These are phyloP conservation scores for Lamproptera curius DNA, from an alignment of 2,888 invertebrate species.

Conservation along the genomic window DNA sequence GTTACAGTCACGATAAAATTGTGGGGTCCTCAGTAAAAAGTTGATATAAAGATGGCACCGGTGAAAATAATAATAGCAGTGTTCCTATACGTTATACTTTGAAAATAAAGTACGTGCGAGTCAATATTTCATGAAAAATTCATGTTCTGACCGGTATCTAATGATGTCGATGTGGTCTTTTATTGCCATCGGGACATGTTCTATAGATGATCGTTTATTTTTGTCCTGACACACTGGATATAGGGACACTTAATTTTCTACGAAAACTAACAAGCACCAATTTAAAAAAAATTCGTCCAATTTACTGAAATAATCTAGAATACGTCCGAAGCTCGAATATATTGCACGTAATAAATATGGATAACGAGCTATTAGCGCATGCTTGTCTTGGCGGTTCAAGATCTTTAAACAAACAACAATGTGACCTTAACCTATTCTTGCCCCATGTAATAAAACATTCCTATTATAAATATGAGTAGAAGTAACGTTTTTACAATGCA, in stretches of 20 bases:
- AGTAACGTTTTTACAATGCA: no score
- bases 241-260: constrained; percentile 34
- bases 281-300: no score
- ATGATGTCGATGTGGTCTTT: constrained; percentile 70
- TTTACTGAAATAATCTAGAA: no score
- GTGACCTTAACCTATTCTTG: no score
- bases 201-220: constrained; percentile 57
- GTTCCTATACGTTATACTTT: constrained; percentile 41
- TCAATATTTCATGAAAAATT: constrained; percentile 75
- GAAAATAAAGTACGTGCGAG: constrained; percentile 51
- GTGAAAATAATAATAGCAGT: constrained; percentile 55
- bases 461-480: no score
- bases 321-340: no score
- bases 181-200: constrained; percentile 64
- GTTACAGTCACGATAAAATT: constrained; percentile 52
- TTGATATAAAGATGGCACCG: constrained; percentile 44
- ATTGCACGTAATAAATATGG: no score
- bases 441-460: no score
- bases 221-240: constrained; percentile 40
- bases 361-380: no score
- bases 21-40: constrained; percentile 51
- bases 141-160: constrained; percentile 64
- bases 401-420: no score
- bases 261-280: no score
- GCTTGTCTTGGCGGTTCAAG: no score